Conservation (phyloP, 2,888 invertebrate genomes). For the Spisula solida region DNA sequence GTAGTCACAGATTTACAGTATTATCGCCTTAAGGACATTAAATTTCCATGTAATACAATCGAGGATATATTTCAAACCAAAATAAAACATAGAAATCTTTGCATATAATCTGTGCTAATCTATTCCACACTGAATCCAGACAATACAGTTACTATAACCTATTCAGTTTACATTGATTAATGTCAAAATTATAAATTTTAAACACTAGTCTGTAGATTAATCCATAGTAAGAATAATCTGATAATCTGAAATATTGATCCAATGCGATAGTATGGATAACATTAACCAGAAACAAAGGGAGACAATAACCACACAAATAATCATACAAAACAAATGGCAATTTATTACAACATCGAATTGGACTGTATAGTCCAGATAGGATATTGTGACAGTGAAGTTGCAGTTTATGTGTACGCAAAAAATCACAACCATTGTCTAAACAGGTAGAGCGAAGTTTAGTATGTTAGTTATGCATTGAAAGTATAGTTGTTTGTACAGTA, state of each 20-base stretch:
- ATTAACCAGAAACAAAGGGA: not conserved
- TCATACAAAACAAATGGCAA: not conserved
- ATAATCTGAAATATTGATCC: constrained; percentile 19
- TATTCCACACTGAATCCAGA: constrained; percentile 35
- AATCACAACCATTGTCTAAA: too few species aligned
- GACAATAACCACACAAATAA: not conserved
- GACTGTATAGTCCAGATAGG: too few species aligned
- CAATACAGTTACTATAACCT: constrained; percentile 58
- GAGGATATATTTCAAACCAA: constrained; percentile 25
- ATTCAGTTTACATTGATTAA: constrained; percentile 57
- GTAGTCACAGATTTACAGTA: not conserved
- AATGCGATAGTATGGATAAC: not conserved
- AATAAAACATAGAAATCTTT: constrained; percentile 37
- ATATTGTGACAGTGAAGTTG: too few species aligned
- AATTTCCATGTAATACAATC: constrained; percentile 7
- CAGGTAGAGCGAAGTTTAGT: too few species aligned
- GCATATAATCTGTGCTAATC: constrained; percentile 47
- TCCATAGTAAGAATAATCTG: constrained; percentile 14
- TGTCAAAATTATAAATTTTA: constrained; percentile 14
- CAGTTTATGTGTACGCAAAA: too few species aligned
- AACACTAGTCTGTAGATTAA: not conserved
- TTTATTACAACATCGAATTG: too few species aligned
- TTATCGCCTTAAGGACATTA: constrained; percentile 3
- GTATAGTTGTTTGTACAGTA: too few species aligned
- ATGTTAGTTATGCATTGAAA: too few species aligned